Conservation (phyloP, 2,113 vertebrate genomes). For the Tychaedon coryphoeus region DNA sequence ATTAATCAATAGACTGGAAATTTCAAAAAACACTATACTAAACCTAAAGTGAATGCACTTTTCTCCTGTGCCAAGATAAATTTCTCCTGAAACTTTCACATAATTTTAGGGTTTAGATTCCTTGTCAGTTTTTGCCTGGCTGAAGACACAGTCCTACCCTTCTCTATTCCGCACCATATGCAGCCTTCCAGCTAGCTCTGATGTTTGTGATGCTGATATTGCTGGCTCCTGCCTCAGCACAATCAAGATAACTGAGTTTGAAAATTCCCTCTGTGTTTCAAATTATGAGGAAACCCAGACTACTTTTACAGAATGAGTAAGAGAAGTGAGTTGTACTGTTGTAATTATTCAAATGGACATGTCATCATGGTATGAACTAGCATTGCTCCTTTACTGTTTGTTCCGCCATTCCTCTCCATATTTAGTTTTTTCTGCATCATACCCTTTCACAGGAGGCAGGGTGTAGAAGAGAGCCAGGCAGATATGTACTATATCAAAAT, state of each 20-base stretch:
- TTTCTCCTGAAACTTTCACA: not conserved
- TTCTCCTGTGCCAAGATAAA: not conserved
- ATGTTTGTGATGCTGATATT: not conserved
- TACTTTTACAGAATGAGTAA: not conserved
- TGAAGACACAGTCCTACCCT: accelerated
- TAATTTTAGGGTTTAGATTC: not conserved
- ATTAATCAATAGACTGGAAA: not conserved
- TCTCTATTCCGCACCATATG: not conserved
- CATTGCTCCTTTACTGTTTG: not conserved
- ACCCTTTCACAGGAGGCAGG: not conserved
- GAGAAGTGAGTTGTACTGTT: not conserved
- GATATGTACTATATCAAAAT: not conserved
- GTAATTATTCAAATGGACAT: not conserved
- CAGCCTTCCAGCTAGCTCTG: not conserved
- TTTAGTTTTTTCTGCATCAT: not conserved
- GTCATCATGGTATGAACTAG: not conserved
- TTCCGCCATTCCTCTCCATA: not conserved
- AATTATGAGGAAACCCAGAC: not conserved
- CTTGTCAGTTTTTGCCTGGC: not conserved
- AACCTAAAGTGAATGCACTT: not conserved
- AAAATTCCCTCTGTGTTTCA: not conserved
- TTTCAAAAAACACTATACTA: not conserved
- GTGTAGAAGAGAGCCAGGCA: not conserved
- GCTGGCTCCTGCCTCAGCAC: not conserved
- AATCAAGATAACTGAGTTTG: not conserved